Evolutionary conservation across 30 jellyfish, hydroid and myxozoan species (phyloP), one percentile per base, ranked within the genome.

Genomic region (Pelagia noctiluca): DNA sequence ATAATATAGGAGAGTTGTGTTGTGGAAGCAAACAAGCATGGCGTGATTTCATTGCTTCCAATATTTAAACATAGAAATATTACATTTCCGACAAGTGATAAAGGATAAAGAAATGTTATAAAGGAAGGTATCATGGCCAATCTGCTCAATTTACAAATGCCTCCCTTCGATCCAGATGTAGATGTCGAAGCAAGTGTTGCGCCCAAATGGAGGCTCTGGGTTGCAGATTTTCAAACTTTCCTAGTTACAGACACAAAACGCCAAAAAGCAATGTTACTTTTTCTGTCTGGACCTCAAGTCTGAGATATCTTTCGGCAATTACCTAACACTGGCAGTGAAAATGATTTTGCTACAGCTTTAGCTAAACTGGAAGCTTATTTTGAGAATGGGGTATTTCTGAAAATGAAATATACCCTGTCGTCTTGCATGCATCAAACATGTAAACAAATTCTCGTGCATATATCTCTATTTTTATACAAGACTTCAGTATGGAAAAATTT

Each of bases 281-380:
- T 22, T 22, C 7, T 66, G 79, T 29, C 79, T 66, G 79, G 79
- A 16, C 79, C 79, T 66, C 57, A 65, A 7, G 57, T 66, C 10
- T 65, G 90, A 26, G 90, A 80, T 3, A 80, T 80, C 16, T 80
- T 80, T 62, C 82, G 85, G 12, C 90, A 80, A 34, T 49, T 63
- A 48, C 72, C 90, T n/a, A 61, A 80, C 48, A 80, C 84, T 2
- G 84, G 83, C 11, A 75, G 16, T 37, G 83, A 35, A n/a, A 63
- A 62, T 38, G 84, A 42, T 23, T 66, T 0, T 63, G 71, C 19
- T n/a, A 63, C 82, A 22, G 85, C 74, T 50, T 38, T 80, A 37
- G 75, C 35, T 36, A 80, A 63, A 54, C 63, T 54, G 38, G 35
- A 54, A 28, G 78, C 54, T 28, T 52, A 76, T 50, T 76, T 76